Evolutionary conservation across 2,113 vertebrate species (phyloP).

Genomic region (Brachyhypopomus occidentalis): DNA sequence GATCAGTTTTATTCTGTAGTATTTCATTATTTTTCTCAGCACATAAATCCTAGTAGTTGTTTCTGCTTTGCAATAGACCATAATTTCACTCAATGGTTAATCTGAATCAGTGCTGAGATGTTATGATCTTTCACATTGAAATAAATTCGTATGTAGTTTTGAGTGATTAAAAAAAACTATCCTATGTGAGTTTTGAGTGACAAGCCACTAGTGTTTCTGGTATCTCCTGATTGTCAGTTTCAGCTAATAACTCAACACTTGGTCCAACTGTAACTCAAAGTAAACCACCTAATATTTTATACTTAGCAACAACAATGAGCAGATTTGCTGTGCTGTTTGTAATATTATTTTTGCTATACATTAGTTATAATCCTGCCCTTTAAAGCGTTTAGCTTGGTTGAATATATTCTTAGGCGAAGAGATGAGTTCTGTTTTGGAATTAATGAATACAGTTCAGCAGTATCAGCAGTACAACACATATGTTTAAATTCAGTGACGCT

Average conservation of each 20-base stretch:
- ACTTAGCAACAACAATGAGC: neutral
- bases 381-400: neutral
- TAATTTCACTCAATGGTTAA: neutral
- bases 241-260: neutral
- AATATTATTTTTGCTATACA: neutral
- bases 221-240: neutral
- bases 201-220: neutral
- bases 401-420: neutral
- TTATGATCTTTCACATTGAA: constrained; percentile 8
- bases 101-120: neutral
- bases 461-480: neutral
- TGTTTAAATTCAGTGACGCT: no score
- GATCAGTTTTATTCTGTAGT: neutral
- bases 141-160: neutral
- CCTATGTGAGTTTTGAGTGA: neutral
- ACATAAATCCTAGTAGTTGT: neutral
- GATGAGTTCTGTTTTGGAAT: neutral
- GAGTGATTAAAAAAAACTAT: neutral
- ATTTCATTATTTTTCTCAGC: neutral
- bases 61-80: neutral
- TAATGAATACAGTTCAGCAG: neutral
- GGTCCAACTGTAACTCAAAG: neutral
- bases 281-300: neutral
- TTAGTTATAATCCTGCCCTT: neutral
- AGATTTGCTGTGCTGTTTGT: neutral